A percentile compares a stretch with the other conserved stretches of the same genome.
phyloP scores from a whole-genome alignment of 1,140 invertebrate genomes.

The Megalonaias nervosa region DNA sequence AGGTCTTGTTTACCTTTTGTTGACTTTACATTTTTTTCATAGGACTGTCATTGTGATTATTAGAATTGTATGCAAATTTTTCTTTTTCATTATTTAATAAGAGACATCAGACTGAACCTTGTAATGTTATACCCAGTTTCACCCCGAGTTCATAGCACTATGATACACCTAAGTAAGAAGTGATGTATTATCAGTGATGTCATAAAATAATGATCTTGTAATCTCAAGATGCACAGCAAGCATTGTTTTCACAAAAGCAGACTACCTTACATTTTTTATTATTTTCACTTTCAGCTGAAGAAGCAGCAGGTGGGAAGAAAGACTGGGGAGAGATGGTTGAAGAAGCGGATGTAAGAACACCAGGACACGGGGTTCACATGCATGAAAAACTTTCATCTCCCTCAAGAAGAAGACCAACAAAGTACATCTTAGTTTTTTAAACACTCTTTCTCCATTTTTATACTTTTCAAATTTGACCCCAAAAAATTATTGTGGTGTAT shows the following conservation, averaged over 20 bases:
- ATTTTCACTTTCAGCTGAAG: conserved; percentile 34
- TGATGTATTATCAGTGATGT: too few relatives aligned
- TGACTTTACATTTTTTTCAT: background rate
- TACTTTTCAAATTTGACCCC: background rate
- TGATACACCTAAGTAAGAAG: too few relatives aligned
- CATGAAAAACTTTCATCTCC: conserved; percentile 95
- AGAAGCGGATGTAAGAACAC: conserved; percentile 79
- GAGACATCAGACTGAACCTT: too few relatives aligned
- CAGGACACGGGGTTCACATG: conserved; percentile 89
- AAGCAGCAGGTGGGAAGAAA: conserved; percentile 34
- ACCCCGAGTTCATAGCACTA: background rate
- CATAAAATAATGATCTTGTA: too few relatives aligned
- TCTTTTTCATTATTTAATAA: too few relatives aligned
- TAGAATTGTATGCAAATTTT: background rate
- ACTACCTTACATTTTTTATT: too few relatives aligned
- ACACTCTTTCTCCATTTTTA: background rate
- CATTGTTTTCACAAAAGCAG: too few relatives aligned
- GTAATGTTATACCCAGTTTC: background rate
- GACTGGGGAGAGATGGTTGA: conserved; percentile 78
- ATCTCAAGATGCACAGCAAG: too few relatives aligned
- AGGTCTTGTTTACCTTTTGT: too few relatives aligned
- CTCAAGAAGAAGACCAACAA: conserved; percentile 81
- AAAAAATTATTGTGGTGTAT: too few relatives aligned
- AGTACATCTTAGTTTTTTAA: too few relatives aligned
- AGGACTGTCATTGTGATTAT: background rate